Base-by-base conservation (phyloP, 2,888 invertebrate species). In the Minunthozetes semirufus region DNA sequence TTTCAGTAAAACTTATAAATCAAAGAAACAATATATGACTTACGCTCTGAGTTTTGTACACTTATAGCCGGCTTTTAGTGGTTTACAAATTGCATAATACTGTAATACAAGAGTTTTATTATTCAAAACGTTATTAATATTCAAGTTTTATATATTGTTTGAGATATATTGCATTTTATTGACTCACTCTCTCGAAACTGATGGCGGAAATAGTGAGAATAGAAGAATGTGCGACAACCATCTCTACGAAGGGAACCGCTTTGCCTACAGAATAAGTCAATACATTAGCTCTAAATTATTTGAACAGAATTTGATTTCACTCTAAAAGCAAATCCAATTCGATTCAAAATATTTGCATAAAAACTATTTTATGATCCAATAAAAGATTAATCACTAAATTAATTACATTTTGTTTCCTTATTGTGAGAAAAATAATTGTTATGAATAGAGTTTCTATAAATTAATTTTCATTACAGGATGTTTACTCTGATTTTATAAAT, bases 181-280 rank as follows among this genome's bases (percentile, higher is more conserved):
- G 8, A 63, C 61, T 27, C 5, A 63, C 61, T 63, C 61, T 63
- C 84, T 95, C 94, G 83, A 94, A 92, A 81, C 93, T 93, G 83
- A 95, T 94, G 76, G 94, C 94, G 80, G 95, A 84, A 81, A 95
- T 94, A 53, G 94, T 95, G 73, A 95, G 86, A 2, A 94, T 93
- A 50, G 94, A 94, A 33, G 94, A 92, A 82, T 94, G 93, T 2
- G 93, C 93, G 29, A 94, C 93, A 0, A 93, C 91, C 81, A 93
- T 85, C 84, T 95, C 94, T 77, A 94, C 89, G 82, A 94, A 94
- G 0, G 94, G 94, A 3, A 94, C 93, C 27, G 92, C 89, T 82
- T 93, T 91, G 85, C 94, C 95, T 94, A 87, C 48, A 86, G 19
- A n/a, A 11, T 9, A 6, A 48, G 13, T 48, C 48, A 48, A 48